A percentile compares a stretch with the other conserved stretches of the same genome.
Conservation (phyloP, 2,797 vertebrate species). For the Sebastiscus albofasciatus region DNA sequence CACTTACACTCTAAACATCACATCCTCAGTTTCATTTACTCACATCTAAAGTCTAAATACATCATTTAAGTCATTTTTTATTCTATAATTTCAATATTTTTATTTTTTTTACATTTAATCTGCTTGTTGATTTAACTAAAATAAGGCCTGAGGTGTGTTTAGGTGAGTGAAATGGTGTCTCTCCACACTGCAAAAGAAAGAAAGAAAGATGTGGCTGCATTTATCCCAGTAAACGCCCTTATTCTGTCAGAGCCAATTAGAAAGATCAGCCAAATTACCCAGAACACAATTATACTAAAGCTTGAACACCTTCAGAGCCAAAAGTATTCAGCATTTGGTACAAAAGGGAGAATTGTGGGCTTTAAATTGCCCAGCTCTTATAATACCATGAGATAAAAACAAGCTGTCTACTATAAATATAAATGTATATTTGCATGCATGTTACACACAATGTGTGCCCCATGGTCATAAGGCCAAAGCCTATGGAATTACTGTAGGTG, state of each 20-base stretch:
- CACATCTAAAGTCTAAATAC: neutral
- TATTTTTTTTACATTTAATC: neutral
- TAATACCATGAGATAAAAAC: neutral
- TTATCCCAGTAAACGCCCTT: constrained; percentile 14
- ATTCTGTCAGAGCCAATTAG: constrained; percentile 39
- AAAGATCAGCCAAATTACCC: constrained; percentile 32
- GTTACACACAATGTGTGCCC: neutral
- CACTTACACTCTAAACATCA: constrained; percentile 2
- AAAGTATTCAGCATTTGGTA: neutral
- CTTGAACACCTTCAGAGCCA: neutral
- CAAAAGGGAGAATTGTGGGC: neutral
- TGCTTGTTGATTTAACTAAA: neutral
- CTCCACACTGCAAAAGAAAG: neutral
- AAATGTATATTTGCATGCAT: neutral
- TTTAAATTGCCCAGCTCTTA: neutral
- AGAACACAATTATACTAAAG: constrained; percentile 6
- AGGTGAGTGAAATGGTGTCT: neutral
- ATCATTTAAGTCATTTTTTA: neutral
- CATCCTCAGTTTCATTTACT: neutral
- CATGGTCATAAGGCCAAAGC: neutral
- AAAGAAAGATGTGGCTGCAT: constrained; percentile 2
- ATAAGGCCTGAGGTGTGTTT: neutral
- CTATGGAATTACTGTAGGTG: neutral
- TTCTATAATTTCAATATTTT: neutral
- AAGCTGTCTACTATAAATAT: neutral